phyloP scores from a whole-genome alignment of 2,113 vertebrate species.

The Pelusios castaneus region DNA sequence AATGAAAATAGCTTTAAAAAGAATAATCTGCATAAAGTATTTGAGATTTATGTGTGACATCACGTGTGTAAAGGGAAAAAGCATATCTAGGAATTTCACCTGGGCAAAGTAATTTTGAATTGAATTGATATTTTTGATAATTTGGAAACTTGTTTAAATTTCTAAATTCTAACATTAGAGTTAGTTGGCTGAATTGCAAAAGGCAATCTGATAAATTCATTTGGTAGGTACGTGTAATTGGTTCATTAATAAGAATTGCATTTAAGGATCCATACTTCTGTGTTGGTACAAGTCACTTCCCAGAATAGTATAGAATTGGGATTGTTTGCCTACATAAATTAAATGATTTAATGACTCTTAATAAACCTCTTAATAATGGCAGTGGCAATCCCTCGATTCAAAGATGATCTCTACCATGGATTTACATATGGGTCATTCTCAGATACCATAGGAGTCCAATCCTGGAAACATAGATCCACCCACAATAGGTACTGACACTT shows the following conservation, averaged over 20 bases:
- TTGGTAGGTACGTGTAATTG: not conserved
- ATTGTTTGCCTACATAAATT: not conserved
- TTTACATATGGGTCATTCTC: too few relatives aligned
- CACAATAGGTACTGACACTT: too few relatives aligned
- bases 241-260: not conserved
- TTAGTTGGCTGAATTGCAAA: not conserved
- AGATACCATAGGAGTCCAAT: too few relatives aligned
- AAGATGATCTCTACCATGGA: too few relatives aligned
- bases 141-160: not conserved
- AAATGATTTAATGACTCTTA: not conserved
- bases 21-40: not conserved
- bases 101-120: not conserved
- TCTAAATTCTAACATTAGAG: not conserved
- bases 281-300: not conserved
- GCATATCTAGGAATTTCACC: not conserved
- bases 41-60: not conserved
- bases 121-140: not conserved
- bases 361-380: too few relatives aligned
- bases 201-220: not conserved
- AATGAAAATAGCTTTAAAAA: not conserved
- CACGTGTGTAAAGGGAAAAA: not conserved
- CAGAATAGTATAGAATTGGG: not conserved
- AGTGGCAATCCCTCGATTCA: too few relatives aligned
- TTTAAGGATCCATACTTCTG: not conserved
- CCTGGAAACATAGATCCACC: too few relatives aligned